phyloP scores from a whole-genome alignment of 2,888 invertebrate genomes.

The Pharmacophagus antenor region DNA sequence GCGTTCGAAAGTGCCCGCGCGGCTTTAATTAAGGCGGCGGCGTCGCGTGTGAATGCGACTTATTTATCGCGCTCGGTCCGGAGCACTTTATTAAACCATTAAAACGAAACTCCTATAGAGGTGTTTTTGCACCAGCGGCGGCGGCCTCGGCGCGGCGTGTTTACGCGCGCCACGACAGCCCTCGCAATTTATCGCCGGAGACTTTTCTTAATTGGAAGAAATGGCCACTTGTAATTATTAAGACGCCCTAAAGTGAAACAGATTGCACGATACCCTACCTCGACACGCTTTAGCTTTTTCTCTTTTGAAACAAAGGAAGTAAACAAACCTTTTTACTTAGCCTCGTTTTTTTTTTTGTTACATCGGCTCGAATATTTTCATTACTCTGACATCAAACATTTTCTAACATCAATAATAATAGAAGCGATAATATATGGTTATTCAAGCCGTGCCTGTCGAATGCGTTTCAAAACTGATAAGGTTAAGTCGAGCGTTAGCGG shows the following conservation, averaged over 20 bases:
- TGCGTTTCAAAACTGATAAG: constrained; percentile 15
- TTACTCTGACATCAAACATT: too few species aligned
- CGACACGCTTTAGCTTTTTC: constrained; percentile 51
- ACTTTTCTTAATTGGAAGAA: constrained; percentile 81
- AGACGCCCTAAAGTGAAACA: constrained; percentile 80
- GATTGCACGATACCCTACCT: constrained; percentile 72
- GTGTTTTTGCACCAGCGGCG: constrained; percentile 45
- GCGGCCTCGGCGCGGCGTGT: constrained; percentile 65
- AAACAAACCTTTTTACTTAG: constrained; percentile 19
- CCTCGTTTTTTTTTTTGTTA: background rate
- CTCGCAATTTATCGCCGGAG: constrained; percentile 78
- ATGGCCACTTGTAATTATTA: constrained; percentile 81
- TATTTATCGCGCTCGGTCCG: constrained; percentile 59
- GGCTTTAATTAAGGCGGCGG: constrained; percentile 68
- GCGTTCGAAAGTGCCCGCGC: constrained; percentile 60
- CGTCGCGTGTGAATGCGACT: constrained; percentile 62
- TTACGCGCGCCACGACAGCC: constrained; percentile 71
- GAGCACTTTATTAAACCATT: constrained; percentile 67
- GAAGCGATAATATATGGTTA: background rate
- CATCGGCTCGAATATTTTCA: too few species aligned
- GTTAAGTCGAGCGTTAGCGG: constrained; percentile 11
- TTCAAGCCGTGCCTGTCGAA: constrained; percentile 2
- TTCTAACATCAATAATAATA: background rate
- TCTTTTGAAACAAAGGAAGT: constrained; percentile 43
- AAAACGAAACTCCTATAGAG: constrained; percentile 48